These are phyloP conservation scores for Drosophila quinaria DNA, from an alignment of 2,888 invertebrate genomes.

Conservation along the genomic window DNA sequence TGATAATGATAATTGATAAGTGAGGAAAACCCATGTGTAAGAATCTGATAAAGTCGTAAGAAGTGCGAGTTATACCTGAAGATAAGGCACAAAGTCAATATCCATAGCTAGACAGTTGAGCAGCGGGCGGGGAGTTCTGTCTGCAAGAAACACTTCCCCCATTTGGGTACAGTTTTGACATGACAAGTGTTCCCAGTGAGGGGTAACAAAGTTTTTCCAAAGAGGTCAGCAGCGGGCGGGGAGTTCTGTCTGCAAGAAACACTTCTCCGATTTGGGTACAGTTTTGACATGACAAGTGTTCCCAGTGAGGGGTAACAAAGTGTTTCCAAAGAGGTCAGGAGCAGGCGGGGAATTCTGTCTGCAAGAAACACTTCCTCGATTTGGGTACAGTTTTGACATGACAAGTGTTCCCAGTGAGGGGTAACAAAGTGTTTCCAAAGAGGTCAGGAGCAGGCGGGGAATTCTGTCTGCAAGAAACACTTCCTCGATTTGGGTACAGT, in stretches of 20 bases:
- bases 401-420: conserved; percentile 14
- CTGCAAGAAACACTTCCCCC: not conserved
- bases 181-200: conserved; percentile 8
- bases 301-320: conserved; percentile 8
- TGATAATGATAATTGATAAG: conserved; percentile 7
- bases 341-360: not conserved
- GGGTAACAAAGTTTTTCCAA: conserved; percentile 8
- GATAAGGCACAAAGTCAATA: not conserved
- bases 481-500: not conserved
- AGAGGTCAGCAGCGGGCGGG: not conserved
- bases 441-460: not conserved
- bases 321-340: not conserved
- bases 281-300: conserved; percentile 3
- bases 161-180: conserved; percentile 4
- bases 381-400: conserved; percentile 3
- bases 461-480: not conserved
- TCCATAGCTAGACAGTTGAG: not conserved
- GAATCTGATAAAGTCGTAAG: not conserved
- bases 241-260: not conserved
- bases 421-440: conserved; percentile 2
- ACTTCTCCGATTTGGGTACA: not conserved
- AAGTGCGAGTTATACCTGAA: not conserved
- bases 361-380: not conserved
- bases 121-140: not conserved
- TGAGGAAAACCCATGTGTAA: conserved; percentile 3